phyloP scores from a whole-genome alignment of 2,888 invertebrate genomes.

The Synergus laeviventris region DNA sequence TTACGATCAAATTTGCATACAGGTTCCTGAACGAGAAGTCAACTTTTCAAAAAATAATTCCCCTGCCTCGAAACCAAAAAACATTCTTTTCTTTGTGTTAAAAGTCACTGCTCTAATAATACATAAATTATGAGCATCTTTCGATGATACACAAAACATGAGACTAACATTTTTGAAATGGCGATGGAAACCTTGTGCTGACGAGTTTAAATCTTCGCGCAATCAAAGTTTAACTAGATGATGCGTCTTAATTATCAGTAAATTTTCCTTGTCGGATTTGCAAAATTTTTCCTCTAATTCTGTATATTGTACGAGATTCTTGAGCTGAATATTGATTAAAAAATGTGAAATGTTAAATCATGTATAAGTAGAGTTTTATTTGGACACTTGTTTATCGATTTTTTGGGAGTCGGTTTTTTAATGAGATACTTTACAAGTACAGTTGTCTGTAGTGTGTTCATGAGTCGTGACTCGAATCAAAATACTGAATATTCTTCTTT shows the following conservation, averaged over 20 bases:
- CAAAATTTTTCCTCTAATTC: background rate
- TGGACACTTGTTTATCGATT: conserved; percentile 2
- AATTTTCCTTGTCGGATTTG: background rate
- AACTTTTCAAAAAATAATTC: background rate
- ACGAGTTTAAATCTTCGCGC: background rate
- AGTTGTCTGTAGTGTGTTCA: conserved; percentile 6
- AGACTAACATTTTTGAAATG: background rate
- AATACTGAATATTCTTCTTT: background rate
- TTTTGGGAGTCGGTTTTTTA: conserved; percentile 15
- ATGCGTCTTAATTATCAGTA: background rate
- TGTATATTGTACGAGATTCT: background rate
- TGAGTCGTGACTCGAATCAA: conserved; percentile 19
- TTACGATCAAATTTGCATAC: conserved; percentile 5
- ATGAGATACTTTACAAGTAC: conserved; percentile 20
- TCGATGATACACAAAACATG: background rate
- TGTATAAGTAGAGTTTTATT: background rate
- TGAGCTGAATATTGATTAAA: background rate
- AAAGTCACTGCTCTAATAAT: background rate
- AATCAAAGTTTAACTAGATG: background rate
- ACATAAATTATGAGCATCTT: background rate
- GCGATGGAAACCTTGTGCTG: background rate
- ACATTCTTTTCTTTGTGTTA: background rate
- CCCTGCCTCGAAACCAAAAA: background rate
- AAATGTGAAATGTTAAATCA: too few relatives aligned
- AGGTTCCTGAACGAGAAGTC: background rate